A percentile compares a stretch with the other conserved stretches of the same genome.
These are phyloP conservation scores for Amphiprion clarkii DNA, from an alignment of 2,797 vertebrate species.

Conservation along the genomic window DNA sequence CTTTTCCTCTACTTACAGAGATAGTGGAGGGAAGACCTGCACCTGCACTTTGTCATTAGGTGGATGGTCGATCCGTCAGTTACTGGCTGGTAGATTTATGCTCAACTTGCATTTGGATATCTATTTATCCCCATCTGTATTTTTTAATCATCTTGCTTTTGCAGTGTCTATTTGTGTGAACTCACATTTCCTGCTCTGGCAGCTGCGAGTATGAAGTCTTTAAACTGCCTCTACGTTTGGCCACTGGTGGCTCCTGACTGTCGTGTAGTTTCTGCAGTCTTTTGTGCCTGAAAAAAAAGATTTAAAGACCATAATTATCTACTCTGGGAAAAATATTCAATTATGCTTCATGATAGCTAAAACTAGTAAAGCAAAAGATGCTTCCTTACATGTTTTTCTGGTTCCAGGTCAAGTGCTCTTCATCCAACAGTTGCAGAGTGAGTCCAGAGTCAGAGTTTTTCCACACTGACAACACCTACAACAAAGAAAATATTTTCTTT, in stretches of 20 bases:
- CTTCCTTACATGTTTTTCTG: slow-evolving; percentile 90
- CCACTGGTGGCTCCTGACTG: slow-evolving; percentile 82
- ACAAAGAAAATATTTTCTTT: slow-evolving; percentile 19
- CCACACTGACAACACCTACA: slow-evolving; percentile 93
- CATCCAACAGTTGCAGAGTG: slow-evolving; percentile 86
- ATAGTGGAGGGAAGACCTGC: too few relatives aligned
- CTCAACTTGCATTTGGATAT: too few relatives aligned
- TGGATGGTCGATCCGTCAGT: too few relatives aligned
- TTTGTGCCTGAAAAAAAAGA: slow-evolving; percentile 83
- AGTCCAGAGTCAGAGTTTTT: slow-evolving; percentile 85
- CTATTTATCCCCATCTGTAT: too few relatives aligned
- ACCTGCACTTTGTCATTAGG: too few relatives aligned
- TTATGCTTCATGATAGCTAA: not conserved
- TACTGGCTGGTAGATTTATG: too few relatives aligned
- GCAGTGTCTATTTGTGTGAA: slow-evolving; percentile 24
- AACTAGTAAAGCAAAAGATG: not conserved
- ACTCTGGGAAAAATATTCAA: not conserved
- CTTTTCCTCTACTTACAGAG: too few relatives aligned
- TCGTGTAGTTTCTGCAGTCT: slow-evolving; percentile 89
- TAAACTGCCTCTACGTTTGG: slow-evolving; percentile 86
- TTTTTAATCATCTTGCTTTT: too few relatives aligned
- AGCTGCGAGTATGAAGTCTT: slow-evolving; percentile 87
- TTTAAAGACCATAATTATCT: not conserved
- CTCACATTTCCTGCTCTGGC: slow-evolving; percentile 91
- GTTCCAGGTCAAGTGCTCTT: slow-evolving; percentile 87